Conservation (phyloP, 2,888 invertebrate genomes). For the Apamea crenata region DNA sequence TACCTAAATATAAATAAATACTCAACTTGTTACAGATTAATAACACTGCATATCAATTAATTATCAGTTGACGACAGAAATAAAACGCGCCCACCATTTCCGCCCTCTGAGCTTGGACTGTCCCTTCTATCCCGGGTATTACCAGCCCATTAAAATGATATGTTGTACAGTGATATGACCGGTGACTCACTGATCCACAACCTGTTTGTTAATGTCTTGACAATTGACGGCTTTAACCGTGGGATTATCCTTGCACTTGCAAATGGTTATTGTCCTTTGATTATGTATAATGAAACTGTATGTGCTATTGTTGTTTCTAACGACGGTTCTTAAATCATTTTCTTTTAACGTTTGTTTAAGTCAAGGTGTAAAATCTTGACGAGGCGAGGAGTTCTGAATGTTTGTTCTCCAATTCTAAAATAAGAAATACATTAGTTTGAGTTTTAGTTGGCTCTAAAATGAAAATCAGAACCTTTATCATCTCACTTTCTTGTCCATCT, state of each 20-base stretch:
- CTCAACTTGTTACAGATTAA: background rate
- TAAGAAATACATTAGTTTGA: too few relatives aligned
- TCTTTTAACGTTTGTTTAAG: background rate
- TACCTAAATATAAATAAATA: background rate
- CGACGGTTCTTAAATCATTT: background rate
- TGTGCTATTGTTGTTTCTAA: slow-evolving; percentile 7
- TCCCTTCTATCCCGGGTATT: slow-evolving; percentile 24
- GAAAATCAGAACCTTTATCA: background rate
- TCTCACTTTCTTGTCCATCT: background rate
- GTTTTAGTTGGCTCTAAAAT: background rate
- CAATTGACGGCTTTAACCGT: background rate
- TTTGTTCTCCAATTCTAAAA: too few relatives aligned
- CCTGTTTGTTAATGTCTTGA: background rate
- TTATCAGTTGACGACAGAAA: slow-evolving; percentile 5
- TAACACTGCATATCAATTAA: background rate
- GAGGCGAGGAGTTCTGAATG: background rate
- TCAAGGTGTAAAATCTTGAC: too few relatives aligned
- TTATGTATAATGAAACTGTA: background rate
- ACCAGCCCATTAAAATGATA: slow-evolving; percentile 1
- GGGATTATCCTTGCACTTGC: slow-evolving; percentile 1
- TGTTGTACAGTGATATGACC: background rate
- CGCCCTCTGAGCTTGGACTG: slow-evolving; percentile 17
- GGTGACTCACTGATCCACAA: slow-evolving; percentile 7
- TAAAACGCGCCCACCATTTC: slow-evolving; percentile 10
- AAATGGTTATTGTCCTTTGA: background rate